Evolutionary conservation across 2,113 vertebrate genomes (phyloP), one percentile per base, ranked within the genome.

Genomic region (Tetrax tetrax): DNA sequence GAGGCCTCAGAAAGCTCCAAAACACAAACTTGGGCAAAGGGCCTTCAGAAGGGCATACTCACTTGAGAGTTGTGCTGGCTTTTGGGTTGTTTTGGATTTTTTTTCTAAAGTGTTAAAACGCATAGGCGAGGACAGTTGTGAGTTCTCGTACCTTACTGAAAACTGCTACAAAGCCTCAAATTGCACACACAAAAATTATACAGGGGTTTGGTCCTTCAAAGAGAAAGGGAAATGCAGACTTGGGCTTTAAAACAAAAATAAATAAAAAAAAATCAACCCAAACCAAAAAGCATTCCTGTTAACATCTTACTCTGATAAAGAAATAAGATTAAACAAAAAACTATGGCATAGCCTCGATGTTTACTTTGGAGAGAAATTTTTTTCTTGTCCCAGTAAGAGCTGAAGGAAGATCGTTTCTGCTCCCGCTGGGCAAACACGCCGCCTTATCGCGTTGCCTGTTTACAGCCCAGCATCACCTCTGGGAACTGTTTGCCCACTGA

Each of bases 81-180:
- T 90, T 85, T 0, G 0, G 9, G 41, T 43, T 43, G 41, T 43
- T 43, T 43, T 43, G 41, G 2, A 12, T n/a, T 22, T 2, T 1
- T 16, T 53, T 60, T 85, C 28, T 10, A 0, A 66, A 54, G 17
- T 11, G 27, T 35, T 76, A 72, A 69, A 86, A 68, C 45, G 63
- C 3, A 17, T 2, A 28, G 35, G 61, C 31, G 78, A 60, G 47
- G 45, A 64, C 4, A 47, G 54, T 8, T 74, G 25, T 27, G 51
- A 88, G 33, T 8, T 7, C 33, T 66, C 57, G 10, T 11, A 50
- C n/a, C 43, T 51, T 57, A 66, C 33, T n/a, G 43, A 63, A 63
- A 86, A 41, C 17, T n/a, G 43, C n/a, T 31, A 57, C 21, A 57
- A 59, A 92, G 53, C 54, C 22, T 76, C 66, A 68, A 35, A 23